Percentiles rank a stretch among this genome's conserved stretches.
phyloP scores from a whole-genome alignment of 2,797 vertebrate genomes.

The Hozukius guyotensis region DNA sequence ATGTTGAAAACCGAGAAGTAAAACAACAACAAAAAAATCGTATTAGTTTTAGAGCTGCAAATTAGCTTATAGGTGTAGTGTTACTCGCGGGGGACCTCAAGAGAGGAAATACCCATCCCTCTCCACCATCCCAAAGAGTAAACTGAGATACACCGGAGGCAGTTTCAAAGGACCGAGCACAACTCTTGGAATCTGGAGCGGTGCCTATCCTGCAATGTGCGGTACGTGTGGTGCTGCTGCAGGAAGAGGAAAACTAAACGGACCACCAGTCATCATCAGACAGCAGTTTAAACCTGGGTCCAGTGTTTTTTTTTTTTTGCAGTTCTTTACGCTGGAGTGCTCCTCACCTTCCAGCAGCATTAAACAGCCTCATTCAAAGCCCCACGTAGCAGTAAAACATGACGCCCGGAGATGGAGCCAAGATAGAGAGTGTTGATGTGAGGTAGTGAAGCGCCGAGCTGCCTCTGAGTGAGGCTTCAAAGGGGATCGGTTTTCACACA shows the following conservation, averaged over 20 bases:
- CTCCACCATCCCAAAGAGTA: conserved; percentile 63
- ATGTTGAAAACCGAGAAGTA: conserved; percentile 46
- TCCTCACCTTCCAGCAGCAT: conserved; percentile 62
- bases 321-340: conserved; percentile 38
- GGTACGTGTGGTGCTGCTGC: conserved; percentile 13
- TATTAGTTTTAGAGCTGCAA: conserved; percentile 69
- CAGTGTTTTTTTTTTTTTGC: conserved; percentile 10
- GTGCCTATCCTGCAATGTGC: conserved; percentile 45
- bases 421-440: conserved; percentile 80
- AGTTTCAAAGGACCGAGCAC: conserved; percentile 62
- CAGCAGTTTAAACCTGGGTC: conserved; percentile 44
- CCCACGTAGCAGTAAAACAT: conserved; percentile 68
- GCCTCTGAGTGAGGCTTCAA: conserved; percentile 75
- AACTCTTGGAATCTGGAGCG: conserved; percentile 58
- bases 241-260: background rate
- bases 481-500: conserved; percentile 78
- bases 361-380: conserved; percentile 63
- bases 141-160: conserved; percentile 72
- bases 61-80: conserved; percentile 75
- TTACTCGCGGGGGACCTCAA: conserved; percentile 61
- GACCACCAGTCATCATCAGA: conserved; percentile 38
- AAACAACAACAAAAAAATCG: conserved; percentile 30
- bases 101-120: conserved; percentile 68
- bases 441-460: conserved; percentile 60
- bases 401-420: conserved; percentile 72